Percentiles rank a stretch among this genome's conserved stretches.
Conservation (phyloP, 2,797 vertebrate genomes). For the Podarcis lilfordi region DNA sequence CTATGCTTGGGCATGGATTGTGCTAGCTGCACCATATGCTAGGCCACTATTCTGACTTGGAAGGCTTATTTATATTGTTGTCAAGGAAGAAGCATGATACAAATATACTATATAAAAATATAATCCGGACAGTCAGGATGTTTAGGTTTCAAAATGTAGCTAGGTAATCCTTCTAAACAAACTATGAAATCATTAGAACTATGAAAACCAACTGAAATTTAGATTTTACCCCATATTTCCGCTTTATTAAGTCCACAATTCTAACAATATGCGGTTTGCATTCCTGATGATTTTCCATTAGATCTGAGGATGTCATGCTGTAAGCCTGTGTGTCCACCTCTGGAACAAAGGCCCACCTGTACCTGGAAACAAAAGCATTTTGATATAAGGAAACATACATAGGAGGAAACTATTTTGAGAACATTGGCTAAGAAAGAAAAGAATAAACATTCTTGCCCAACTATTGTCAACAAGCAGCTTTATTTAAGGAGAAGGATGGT, state of each 20-base stretch:
- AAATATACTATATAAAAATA: not conserved
- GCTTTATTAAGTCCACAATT: constrained; percentile 87
- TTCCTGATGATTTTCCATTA: constrained; percentile 88
- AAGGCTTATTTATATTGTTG: not conserved
- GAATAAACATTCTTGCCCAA: not conserved
- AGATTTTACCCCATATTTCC: constrained; percentile 84
- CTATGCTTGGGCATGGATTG: not conserved
- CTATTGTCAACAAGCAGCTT: not conserved
- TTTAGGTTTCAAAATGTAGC: not conserved
- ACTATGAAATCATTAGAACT: not conserved
- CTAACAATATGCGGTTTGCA: constrained; percentile 88
- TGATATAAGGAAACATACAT: not conserved
- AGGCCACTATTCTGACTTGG: too few species aligned
- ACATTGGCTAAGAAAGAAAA: not conserved
- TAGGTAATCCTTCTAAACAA: not conserved
- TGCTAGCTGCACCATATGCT: not conserved
- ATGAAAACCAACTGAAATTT: not conserved
- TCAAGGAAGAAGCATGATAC: not conserved
- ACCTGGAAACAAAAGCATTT: constrained; percentile 78
- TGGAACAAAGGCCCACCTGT: constrained; percentile 97
- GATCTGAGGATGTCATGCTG: constrained; percentile 78
- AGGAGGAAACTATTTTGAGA: not conserved
- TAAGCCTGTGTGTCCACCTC: constrained; percentile 89
- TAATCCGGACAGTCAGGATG: not conserved
- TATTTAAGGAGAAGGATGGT: not conserved